These are phyloP conservation scores for Hyaena hyaena DNA, from an alignment of 2,113 vertebrate genomes.

Conservation along the genomic window DNA sequence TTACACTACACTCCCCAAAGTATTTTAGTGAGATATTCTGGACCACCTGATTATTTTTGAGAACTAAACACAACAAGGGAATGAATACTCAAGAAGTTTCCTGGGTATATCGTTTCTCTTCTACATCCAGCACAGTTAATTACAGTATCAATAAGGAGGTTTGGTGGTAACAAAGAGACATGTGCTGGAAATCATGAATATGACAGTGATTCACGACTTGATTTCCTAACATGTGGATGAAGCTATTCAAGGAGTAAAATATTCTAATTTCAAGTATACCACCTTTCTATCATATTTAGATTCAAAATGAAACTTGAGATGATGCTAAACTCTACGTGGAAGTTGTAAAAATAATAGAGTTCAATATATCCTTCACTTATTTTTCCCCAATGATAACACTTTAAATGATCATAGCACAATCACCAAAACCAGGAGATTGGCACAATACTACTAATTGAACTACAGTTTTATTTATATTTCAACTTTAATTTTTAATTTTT, in stretches of 20 bases:
- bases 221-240: neutral
- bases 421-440: neutral
- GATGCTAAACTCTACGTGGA: neutral
- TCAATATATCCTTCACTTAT: neutral
- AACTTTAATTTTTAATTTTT: neutral
- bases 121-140: neutral
- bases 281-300: neutral
- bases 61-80: neutral
- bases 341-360: neutral
- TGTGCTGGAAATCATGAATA: neutral
- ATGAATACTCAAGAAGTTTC: neutral
- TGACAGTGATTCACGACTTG: neutral
- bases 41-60: neutral
- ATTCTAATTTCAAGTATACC: neutral
- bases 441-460: neutral
- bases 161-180: neutral
- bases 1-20: neutral
- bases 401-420: neutral
- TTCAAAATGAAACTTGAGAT: neutral
- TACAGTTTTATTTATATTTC: neutral
- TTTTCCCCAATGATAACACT: neutral
- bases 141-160: neutral
- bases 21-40: neutral
- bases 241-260: neutral
- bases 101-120: neutral